Evolutionary conservation across 2,888 invertebrate species (phyloP).

Genomic region (Pecten maximus): DNA sequence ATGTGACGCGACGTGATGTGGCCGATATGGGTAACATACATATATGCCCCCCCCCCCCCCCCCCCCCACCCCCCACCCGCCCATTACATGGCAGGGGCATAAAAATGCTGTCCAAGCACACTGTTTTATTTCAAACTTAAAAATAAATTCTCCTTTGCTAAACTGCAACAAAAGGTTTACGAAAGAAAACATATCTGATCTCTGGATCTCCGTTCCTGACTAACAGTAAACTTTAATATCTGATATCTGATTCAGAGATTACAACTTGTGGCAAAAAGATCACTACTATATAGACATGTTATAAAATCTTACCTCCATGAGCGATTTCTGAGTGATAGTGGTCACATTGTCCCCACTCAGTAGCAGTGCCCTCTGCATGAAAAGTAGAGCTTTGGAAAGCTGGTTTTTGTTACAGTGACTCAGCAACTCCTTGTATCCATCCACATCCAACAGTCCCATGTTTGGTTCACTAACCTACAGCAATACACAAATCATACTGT

Average conservation of each 20-base stretch:
- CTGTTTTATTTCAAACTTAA: too few relatives aligned
- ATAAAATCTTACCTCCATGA: slow-evolving; percentile 66
- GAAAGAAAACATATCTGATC: too few relatives aligned
- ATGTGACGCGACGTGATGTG: too few relatives aligned
- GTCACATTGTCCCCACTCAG: slow-evolving; percentile 60
- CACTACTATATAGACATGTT: not conserved
- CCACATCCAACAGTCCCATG: slow-evolving; percentile 61
- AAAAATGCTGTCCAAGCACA: too few relatives aligned
- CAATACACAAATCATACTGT: not conserved
- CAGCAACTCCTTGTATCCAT: slow-evolving; percentile 74
- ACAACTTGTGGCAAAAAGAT: not conserved
- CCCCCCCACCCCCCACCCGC: too few relatives aligned
- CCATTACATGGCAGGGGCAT: too few relatives aligned
- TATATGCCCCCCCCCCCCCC: too few relatives aligned
- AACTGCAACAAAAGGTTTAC: too few relatives aligned
- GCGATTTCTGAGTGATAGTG: slow-evolving; percentile 69
- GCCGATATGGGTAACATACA: too few relatives aligned
- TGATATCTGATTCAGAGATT: not conserved
- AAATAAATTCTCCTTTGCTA: too few relatives aligned
- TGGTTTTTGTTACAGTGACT: slow-evolving; percentile 73
- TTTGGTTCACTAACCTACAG: slow-evolving; percentile 59
- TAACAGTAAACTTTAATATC: too few relatives aligned
- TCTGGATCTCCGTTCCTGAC: too few relatives aligned
- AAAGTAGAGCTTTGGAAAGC: slow-evolving; percentile 77
- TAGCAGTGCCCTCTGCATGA: slow-evolving; percentile 77